Evolutionary conservation across 2,113 vertebrate species (phyloP), one percentile per base, ranked within the genome.

Genomic region (Chloebia gouldiae): DNA sequence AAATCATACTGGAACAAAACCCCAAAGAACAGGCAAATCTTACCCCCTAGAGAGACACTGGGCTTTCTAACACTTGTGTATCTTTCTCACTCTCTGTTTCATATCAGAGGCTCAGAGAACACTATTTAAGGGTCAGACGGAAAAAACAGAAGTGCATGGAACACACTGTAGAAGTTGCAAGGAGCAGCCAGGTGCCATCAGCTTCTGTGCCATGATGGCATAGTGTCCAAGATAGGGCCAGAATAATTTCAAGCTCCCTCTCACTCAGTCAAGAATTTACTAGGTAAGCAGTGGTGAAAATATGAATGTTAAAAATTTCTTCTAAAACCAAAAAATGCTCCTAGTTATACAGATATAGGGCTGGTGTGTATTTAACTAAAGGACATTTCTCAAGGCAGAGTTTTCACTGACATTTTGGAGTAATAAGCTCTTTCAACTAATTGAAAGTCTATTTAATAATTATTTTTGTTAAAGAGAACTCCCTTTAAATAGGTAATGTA

Each of bases 81-180:
- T 65, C 76, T 93, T 88, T 69, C 42, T 73, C 11, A 31, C 21
- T 76, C 13, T 27, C 21, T 79, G 16, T 61, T 44, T 64, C 30
- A 5, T n/a, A 35, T 28, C 30, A 79, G 57, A 79, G 15, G 25
- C 35, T 75, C 27, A 30, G 30, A 17, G 16, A 42, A 81, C 13
- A 9, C 20, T 12, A 12, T 44, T 80, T 39, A 77, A 86, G 60
- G 53, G 37, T 40, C 45, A 82, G 16, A 27, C 81, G 42, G 37
- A 81, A 76, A 76, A 53, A 82, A 35, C 10, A 78, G 51, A 31
- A 49, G 10, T 8, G 27, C 4, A 3, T 0, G 0, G 10, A 65
- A 42, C 7, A 4, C 37, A 19, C 30, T 3, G 0, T 0, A 66
- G 40, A 45, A 39, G 8, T 5, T 30, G 33, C 7, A 82, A 51